Conservation (phyloP, 2,888 invertebrate species). For the Agrotis exclamationis region DNA sequence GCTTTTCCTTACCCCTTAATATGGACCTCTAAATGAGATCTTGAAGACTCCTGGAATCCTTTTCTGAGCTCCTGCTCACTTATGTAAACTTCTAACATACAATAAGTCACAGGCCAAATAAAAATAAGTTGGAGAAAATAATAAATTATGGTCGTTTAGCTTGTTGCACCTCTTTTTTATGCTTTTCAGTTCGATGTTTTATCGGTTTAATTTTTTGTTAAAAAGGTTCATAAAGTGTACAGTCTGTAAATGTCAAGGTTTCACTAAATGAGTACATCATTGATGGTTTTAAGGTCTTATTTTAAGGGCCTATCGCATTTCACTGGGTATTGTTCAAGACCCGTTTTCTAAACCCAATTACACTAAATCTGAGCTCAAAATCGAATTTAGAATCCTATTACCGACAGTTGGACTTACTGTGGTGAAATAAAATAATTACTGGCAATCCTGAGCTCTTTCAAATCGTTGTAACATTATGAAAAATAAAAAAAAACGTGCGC, state of each 20-base stretch:
- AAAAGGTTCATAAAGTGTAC: too few relatives aligned
- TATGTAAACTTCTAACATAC: conserved; percentile 22
- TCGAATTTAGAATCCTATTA: neutral
- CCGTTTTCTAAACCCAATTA: neutral
- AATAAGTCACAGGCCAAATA: conserved; percentile 4
- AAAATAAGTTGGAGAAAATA: conserved; percentile 11
- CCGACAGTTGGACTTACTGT: neutral
- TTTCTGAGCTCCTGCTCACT: neutral
- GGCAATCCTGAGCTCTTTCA: neutral
- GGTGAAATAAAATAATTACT: neutral
- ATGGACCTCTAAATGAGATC: neutral
- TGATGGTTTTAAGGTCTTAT: neutral
- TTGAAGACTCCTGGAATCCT: neutral
- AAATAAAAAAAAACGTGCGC: neutral
- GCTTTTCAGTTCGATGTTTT: too few relatives aligned
- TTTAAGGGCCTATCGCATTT: neutral
- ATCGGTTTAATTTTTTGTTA: too few relatives aligned
- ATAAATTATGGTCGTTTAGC: conserved; percentile 14
- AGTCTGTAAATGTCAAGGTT: too few relatives aligned
- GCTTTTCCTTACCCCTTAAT: too few relatives aligned
- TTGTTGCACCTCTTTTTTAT: neutral
- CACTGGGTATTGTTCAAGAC: neutral
- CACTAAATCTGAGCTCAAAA: neutral
- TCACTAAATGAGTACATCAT: neutral
- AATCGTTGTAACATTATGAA: neutral